Evolutionary conservation across 1,140 invertebrate genomes (phyloP).

Genomic region (Saccostrea glomerata): DNA sequence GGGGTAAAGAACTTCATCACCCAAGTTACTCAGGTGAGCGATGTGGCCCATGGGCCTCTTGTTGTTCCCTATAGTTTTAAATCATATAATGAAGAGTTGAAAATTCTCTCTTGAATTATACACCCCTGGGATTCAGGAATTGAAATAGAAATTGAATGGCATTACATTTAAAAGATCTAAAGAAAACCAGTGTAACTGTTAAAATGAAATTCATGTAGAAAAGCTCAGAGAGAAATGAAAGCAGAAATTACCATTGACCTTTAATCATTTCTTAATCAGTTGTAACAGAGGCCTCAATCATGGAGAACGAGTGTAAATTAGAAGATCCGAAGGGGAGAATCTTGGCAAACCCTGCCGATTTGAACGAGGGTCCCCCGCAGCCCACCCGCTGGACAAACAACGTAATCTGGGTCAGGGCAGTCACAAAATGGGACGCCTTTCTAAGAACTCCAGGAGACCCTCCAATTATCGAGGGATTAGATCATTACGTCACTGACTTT

Average conservation of each 20-base stretch:
- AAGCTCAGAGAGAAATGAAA: neutral
- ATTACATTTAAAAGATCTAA: neutral
- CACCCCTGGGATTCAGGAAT: neutral
- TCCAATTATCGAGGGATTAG: slow-evolving; percentile 4
- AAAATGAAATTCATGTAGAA: neutral
- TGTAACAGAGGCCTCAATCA: slow-evolving; percentile 29
- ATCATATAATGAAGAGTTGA: neutral
- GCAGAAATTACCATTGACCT: neutral
- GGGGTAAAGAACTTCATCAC: too few species aligned
- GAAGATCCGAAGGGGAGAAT: neutral
- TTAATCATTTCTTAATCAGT: neutral
- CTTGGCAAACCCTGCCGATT: slow-evolving; percentile 38
- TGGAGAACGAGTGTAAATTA: slow-evolving; percentile 37
- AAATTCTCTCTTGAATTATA: neutral
- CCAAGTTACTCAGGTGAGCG: too few species aligned
- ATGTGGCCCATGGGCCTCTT: too few species aligned
- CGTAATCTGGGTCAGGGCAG: neutral
- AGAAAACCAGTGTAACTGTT: neutral
- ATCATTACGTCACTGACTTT: slow-evolving; percentile 51
- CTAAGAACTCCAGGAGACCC: neutral
- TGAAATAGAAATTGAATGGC: neutral
- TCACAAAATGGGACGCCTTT: slow-evolving; percentile 20
- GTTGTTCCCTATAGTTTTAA: too few species aligned
- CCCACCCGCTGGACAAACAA: slow-evolving; percentile 36
- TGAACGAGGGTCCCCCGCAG: neutral